Evolutionary conservation across 2,113 vertebrate species (phyloP), one percentile per base, ranked within the genome.

Genomic region (Alethe diademata): DNA sequence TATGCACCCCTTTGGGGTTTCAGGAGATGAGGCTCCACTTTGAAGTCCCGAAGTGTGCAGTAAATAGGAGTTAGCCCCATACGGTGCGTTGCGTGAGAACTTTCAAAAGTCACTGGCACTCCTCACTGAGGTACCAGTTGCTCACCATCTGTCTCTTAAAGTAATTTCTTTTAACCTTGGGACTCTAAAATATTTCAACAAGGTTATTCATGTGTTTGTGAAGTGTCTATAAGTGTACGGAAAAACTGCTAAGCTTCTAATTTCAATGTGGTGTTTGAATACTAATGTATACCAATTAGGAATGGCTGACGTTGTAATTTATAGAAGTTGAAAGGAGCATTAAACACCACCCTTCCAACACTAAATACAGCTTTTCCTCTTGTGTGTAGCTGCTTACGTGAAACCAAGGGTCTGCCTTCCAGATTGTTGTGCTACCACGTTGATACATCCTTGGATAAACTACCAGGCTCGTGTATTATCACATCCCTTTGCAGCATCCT

Each of bases 281-380:
- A 42, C 72, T 93, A 70, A 94, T 73, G 45, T 90, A 28, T 76
- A 70, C 53, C 64, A 84, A 43, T 93, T 95, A 93, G 88, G 48
- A 86, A 90, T 66, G 71, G 82, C 88, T 94, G 78, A 88, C 1
- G 0, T 33, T 78, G 61, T 90, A 90, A 93, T 93, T 96, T 86
- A 71, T 62, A 40, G 75, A 90, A 91, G 86, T 88, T 91, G 91
- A 91, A 97, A 95, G 91, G 72, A 91, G 40, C 86, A 40, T 88
- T 91, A 94, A 93, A 76, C 51, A 70, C 56, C 57, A 88, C 86
- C 73, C 74, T 95, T 87, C 85, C 61, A 65, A 65, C 25, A 20
- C 23, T 93, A 93, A 95, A 47, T 82, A 82, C 71, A 87, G 78
- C 78, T 92, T 91, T 91, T 92, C 66, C 26, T 93, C 36, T 36